Conservation (phyloP, 2,888 invertebrate species). For the Gerris lacustris region DNA sequence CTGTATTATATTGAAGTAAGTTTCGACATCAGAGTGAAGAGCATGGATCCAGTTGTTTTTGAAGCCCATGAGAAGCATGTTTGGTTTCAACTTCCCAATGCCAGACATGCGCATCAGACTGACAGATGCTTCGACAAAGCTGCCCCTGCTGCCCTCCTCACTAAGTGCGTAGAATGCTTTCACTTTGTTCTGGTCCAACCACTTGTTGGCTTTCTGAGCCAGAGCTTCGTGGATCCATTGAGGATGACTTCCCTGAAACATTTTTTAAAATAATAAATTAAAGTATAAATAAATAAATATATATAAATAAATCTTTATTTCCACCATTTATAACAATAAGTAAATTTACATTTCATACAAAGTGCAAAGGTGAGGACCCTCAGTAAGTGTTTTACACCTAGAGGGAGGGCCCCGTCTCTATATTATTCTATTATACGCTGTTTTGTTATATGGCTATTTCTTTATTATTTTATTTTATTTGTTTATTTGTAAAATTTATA, state of each 20-base stretch:
- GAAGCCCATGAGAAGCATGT: constrained; percentile 88
- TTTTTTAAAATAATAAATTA: neutral
- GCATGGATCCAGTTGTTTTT: constrained; percentile 79
- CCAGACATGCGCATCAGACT: constrained; percentile 78
- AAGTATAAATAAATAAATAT: neutral
- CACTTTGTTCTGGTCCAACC: constrained; percentile 27
- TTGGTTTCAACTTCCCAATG: constrained; percentile 83
- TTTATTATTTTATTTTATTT: no score
- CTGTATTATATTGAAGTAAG: constrained; percentile 91
- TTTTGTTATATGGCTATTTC: no score
- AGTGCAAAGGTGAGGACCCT: no score
- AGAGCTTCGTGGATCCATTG: constrained; percentile 34
- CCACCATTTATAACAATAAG: no score
- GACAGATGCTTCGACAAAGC: constrained; percentile 65
- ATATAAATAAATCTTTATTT: no score
- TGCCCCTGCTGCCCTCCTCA: constrained; percentile 47
- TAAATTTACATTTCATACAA: no score
- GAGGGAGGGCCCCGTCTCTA: no score
- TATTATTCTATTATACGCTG: no score
- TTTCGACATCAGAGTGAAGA: constrained; percentile 58
- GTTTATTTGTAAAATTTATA: no score
- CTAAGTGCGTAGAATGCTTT: constrained; percentile 69
- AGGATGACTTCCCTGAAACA: constrained; percentile 32
- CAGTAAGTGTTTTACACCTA: no score
- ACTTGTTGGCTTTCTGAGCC: constrained; percentile 32